phyloP scores from a whole-genome alignment of 2,888 invertebrate species.

The Drosophila neutralis region DNA sequence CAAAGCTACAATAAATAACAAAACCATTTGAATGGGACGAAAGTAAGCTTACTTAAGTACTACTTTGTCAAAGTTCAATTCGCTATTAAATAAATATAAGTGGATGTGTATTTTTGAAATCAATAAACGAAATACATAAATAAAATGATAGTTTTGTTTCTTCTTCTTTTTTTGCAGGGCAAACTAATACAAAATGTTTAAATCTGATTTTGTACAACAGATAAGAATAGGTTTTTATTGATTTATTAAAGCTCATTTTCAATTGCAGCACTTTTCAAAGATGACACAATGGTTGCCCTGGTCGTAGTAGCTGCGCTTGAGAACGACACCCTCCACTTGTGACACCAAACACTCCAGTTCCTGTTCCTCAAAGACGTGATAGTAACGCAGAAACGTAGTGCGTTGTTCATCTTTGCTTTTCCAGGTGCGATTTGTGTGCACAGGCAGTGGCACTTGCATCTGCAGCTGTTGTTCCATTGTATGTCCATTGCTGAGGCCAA shows the following conservation, averaged over 20 bases:
- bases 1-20: constrained; percentile 81
- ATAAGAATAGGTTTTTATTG: not conserved
- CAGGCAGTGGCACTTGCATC: constrained; percentile 85
- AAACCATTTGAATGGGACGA: constrained; percentile 55
- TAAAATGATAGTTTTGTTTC: not conserved
- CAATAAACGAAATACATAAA: constrained; percentile 71
- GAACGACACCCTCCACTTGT: constrained; percentile 85
- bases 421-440: constrained; percentile 96
- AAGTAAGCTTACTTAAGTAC: constrained; percentile 68
- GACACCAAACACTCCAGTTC: constrained; percentile 90
- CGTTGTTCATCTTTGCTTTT: constrained; percentile 87
- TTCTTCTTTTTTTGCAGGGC: not conserved
- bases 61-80: constrained; percentile 68
- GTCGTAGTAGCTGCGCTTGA: constrained; percentile 93
- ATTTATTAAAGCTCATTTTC: not conserved
- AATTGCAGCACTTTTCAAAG: constrained; percentile 85
- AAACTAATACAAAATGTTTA: not conserved
- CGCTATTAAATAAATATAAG: constrained; percentile 60
- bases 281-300: constrained; percentile 98
- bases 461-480: constrained; percentile 36
- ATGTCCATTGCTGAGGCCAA: constrained; percentile 92
- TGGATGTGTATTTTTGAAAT: constrained; percentile 76
- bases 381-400: constrained; percentile 91
- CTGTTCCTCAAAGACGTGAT: constrained; percentile 95
- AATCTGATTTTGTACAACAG: not conserved